phyloP scores from a whole-genome alignment of 2,797 vertebrate genomes.

The Manis javanica region DNA sequence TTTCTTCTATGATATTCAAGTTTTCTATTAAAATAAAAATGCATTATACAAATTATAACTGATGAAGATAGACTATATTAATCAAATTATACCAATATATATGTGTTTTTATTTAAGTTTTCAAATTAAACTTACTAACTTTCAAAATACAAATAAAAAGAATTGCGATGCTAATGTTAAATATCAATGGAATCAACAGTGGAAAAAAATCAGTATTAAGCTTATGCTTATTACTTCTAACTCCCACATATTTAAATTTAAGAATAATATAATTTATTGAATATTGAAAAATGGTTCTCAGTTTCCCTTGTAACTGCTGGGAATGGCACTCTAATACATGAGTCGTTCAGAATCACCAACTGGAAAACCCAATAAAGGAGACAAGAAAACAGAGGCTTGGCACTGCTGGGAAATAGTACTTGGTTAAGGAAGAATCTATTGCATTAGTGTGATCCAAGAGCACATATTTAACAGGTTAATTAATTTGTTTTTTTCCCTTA shows the following conservation, averaged over 20 bases:
- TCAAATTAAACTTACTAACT: neutral
- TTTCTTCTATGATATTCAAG: neutral
- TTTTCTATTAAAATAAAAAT: neutral
- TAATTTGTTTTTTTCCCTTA: conserved; percentile 6
- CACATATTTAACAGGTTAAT: conserved; percentile 25
- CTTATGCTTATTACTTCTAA: neutral
- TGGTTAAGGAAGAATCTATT: conserved; percentile 33
- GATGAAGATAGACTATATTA: neutral
- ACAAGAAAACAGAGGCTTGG: neutral
- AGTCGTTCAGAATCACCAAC: neutral
- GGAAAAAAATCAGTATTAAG: neutral
- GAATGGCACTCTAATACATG: neutral
- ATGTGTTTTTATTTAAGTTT: neutral
- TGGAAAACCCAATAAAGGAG: neutral
- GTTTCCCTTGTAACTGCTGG: neutral
- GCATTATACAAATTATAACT: neutral
- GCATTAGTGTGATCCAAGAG: neutral
- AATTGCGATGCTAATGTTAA: neutral
- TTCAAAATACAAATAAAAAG: conserved; percentile 14
- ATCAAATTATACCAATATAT: neutral
- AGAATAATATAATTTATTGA: neutral
- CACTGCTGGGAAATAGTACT: neutral
- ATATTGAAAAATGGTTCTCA: neutral
- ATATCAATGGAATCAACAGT: neutral
- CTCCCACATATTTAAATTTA: neutral